A percentile compares a stretch with the other conserved stretches of the same genome.
phyloP scores from a whole-genome alignment of 2,888 invertebrate genomes.

The Thelaira solivaga region DNA sequence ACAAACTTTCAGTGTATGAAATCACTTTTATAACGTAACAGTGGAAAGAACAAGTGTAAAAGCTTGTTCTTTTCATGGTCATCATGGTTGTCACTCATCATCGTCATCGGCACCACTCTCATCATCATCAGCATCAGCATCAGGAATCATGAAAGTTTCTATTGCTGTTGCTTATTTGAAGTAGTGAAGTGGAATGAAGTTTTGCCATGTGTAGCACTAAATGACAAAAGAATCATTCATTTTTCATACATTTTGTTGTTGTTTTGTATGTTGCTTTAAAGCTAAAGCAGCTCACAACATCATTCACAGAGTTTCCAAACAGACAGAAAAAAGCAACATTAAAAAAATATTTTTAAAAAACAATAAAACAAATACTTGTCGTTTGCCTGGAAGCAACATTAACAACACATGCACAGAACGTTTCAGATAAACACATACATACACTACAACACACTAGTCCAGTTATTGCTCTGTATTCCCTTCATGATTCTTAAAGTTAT shows the following conservation, averaged over 20 bases:
- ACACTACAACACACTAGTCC: not conserved
- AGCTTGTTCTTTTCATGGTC: constrained; percentile 68
- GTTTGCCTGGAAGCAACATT: constrained; percentile 34
- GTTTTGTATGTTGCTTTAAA: not conserved
- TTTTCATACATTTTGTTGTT: constrained; percentile 23
- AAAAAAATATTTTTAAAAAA: not conserved
- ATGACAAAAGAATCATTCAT: constrained; percentile 37
- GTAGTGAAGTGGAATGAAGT: constrained; percentile 12
- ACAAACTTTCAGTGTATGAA: not conserved
- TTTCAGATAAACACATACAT: not conserved
- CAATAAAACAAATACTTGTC: constrained; percentile 12
- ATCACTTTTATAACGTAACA: constrained; percentile 1
- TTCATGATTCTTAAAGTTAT: not conserved
- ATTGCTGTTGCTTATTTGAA: constrained; percentile 9
- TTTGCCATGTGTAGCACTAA: not conserved
- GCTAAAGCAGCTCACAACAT: constrained; percentile 15
- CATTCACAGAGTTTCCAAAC: constrained; percentile 14
- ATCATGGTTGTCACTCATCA: constrained; percentile 66
- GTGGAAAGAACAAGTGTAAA: constrained; percentile 12
- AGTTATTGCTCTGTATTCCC: not conserved
- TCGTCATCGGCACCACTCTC: constrained; percentile 27
- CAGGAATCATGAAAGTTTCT: not conserved
- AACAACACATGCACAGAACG: constrained; percentile 2
- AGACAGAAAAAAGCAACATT: not conserved
- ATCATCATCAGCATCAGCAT: constrained; percentile 13